Percentiles rank a stretch among this genome's conserved stretches.
Conservation (phyloP, 2,797 vertebrate genomes). For the Orestias chungarensis region DNA sequence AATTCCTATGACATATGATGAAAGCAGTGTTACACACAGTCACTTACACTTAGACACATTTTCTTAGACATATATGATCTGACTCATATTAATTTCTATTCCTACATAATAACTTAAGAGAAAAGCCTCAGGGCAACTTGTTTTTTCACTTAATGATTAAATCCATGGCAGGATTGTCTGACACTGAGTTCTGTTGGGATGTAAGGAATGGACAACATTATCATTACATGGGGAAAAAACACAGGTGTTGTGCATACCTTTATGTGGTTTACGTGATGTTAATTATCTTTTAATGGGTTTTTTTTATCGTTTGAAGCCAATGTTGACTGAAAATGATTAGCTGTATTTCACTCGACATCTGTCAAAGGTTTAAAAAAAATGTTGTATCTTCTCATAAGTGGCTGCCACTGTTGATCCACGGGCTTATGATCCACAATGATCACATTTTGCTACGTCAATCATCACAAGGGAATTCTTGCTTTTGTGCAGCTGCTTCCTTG, state of each 20-base stretch:
- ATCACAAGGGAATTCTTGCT: constrained; percentile 56
- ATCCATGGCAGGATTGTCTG: constrained; percentile 35
- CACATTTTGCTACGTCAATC: constrained; percentile 62
- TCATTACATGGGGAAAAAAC: constrained; percentile 14
- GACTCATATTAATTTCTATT: constrained; percentile 32
- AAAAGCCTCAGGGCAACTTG: constrained; percentile 51
- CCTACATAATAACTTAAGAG: constrained; percentile 49
- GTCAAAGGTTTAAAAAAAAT: constrained; percentile 39
- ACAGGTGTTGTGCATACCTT: neutral
- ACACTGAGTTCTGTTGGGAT: constrained; percentile 28
- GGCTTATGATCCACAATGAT: constrained; percentile 63
- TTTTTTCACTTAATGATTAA: constrained; percentile 44
- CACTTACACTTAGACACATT: constrained; percentile 22
- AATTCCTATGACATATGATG: constrained; percentile 11
- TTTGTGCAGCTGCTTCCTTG: constrained; percentile 61
- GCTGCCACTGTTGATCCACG: constrained; percentile 37
- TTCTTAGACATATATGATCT: constrained; percentile 38
- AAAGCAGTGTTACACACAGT: constrained; percentile 29
- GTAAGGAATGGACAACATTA: constrained; percentile 26
- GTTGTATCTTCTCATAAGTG: constrained; percentile 53
- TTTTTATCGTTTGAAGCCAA: constrained; percentile 9
- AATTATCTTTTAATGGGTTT: constrained; percentile 1
- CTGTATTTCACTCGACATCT: constrained; percentile 10
- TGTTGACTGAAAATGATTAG: constrained; percentile 25
- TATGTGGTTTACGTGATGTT: neutral